phyloP scores from a whole-genome alignment of 2,797 vertebrate species.

The Sebastes elongatus region DNA sequence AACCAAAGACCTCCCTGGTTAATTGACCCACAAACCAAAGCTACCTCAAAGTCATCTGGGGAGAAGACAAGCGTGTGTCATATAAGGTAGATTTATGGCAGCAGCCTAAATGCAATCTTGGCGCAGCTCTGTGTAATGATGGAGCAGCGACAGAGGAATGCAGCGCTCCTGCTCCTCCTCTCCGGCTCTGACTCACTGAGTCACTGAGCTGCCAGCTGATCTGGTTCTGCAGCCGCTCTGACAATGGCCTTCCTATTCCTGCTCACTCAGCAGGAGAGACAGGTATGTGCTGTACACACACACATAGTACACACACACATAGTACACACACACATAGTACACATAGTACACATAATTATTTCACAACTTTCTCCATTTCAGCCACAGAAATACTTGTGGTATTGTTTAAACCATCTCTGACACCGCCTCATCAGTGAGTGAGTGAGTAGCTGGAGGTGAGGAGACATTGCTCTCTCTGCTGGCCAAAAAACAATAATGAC shows the following conservation, averaged over 20 bases:
- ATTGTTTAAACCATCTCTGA: background rate
- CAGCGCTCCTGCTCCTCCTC: background rate
- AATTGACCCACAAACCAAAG: background rate
- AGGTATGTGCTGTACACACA: conserved; percentile 16
- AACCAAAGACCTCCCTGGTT: background rate
- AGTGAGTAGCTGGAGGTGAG: background rate
- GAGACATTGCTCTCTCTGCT: background rate
- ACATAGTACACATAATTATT: background rate
- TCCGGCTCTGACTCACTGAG: conserved; percentile 12
- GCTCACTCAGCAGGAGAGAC: conserved; percentile 50
- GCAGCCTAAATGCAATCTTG: background rate
- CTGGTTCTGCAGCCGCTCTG: conserved; percentile 44
- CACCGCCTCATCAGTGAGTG: background rate
- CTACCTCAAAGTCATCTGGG: background rate
- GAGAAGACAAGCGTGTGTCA: background rate
- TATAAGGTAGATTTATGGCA: background rate
- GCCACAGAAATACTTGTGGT: background rate
- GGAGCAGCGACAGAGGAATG: conserved; percentile 16
- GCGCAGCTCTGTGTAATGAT: background rate
- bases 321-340: background rate
- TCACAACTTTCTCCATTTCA: background rate
- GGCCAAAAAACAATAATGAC: background rate
- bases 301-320: background rate
- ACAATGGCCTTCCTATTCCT: conserved; percentile 43
- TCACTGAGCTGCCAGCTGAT: conserved; percentile 12